Base-by-base conservation (phyloP, 2,888 invertebrate genomes). In the Phengaris arion region DNA sequence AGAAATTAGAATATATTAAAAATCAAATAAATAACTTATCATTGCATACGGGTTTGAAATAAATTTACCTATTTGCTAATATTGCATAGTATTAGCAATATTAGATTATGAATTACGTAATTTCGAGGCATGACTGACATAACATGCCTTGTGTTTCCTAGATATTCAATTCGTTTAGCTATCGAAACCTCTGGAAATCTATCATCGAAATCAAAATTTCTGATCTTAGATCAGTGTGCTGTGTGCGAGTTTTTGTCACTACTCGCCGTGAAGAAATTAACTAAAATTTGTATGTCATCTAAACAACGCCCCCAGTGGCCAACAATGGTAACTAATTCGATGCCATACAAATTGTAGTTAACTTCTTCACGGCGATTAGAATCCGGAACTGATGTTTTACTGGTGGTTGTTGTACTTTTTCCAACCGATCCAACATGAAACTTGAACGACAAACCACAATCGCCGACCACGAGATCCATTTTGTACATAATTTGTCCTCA, bases 41-140 rank as follows among this genome's bases (percentile, higher is more conserved):
- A 15, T 12, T n/a, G 7, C 55, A 55, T 6, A 55, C 9, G 48
- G 48, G 48, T 7, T 48, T 9, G 10, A 52, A 10, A 35, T 64
- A 64, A 12, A 12, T 6, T 52, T 22, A 9, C 35, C 35, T 35
- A 54, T 54, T 52, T 13, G 35, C 35, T 52, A 52, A 72, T 72
- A 13, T 54, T 13, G 54, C 54, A 72, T 52, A 22, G 70, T 72
- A 54, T 72, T 54, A 72, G 72, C 54, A 72, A 72, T n/a, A 54
- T 72, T 54, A 54, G 13, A 35, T 35, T 35, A 35, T 35, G 35
- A 35, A 35, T 70, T 52, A 13, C 70, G 35, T 52, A 52, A 70
- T 48, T n/a, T 70, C 52, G 7, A 54, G 72, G 12, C 72, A 54
- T 22, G 72, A 72, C 72, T 72, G 70, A 51, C 70, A 70, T 35